Percentiles rank a stretch among this genome's conserved stretches.
Conservation (phyloP, 2,797 vertebrate species). For the Takifugu rubripes region DNA sequence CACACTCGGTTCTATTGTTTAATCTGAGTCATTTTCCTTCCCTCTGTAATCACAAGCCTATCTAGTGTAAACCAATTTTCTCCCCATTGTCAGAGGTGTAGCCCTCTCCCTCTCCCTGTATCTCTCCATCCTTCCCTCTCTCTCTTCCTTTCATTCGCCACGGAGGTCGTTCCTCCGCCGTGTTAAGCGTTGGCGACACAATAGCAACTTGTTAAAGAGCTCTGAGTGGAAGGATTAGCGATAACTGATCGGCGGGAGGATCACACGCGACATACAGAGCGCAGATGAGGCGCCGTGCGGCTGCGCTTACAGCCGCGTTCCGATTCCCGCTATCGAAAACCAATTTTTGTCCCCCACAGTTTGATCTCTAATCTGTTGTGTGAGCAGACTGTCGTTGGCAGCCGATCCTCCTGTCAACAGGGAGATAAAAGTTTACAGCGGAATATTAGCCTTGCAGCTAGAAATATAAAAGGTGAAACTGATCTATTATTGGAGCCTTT, state of each 20-base stretch:
- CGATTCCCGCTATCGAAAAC: neutral
- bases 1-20: constrained; percentile 62
- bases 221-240: constrained; percentile 72
- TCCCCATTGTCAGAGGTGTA: constrained; percentile 71
- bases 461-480: constrained; percentile 51
- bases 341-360: constrained; percentile 29
- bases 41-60: constrained; percentile 74
- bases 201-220: constrained; percentile 73
- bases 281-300: constrained; percentile 1
- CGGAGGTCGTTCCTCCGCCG: constrained; percentile 68
- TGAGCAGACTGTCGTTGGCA: constrained; percentile 62
- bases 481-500: constrained; percentile 65
- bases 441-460: constrained; percentile 62
- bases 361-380: constrained; percentile 64
- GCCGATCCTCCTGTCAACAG: constrained; percentile 63
- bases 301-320: neutral
- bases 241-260: constrained; percentile 68
- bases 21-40: constrained; percentile 70
- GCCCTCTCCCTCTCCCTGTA: constrained; percentile 64
- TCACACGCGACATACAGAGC: constrained; percentile 35
- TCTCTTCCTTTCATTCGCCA: constrained; percentile 62
- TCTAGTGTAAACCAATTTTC: constrained; percentile 79
- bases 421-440: constrained; percentile 65
- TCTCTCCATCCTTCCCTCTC: constrained; percentile 52
- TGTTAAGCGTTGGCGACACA: constrained; percentile 68